These are phyloP conservation scores for Formica exsecta DNA, from an alignment of 1,140 invertebrate species.

Conservation along the genomic window DNA sequence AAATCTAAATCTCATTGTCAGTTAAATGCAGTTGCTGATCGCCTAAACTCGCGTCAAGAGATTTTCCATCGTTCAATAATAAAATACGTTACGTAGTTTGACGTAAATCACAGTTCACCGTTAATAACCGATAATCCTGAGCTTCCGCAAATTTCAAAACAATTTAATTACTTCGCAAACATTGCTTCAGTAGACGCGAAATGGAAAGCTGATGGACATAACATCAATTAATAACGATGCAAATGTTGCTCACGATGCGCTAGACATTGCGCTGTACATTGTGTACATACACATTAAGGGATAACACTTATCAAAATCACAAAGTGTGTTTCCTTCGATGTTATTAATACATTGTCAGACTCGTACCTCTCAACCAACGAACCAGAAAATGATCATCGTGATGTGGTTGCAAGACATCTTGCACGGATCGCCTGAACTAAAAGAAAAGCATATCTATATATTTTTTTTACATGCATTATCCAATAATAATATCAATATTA, in stretches of 20 bases:
- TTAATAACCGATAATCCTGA: slow-evolving; percentile 9
- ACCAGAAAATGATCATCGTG: slow-evolving; percentile 93
- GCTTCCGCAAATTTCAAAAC: slow-evolving; percentile 20
- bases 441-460: background rate
- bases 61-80: background rate
- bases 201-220: background rate
- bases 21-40: background rate
- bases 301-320: slow-evolving; percentile 4
- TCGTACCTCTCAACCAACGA: slow-evolving; percentile 57
- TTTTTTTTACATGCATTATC: background rate
- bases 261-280: background rate
- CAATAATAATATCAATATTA: background rate
- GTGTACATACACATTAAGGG: background rate
- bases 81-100: background rate
- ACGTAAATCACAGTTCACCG: background rate
- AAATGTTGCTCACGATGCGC: background rate
- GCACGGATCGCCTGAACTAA: slow-evolving; percentile 91
- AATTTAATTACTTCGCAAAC: slow-evolving; percentile 18
- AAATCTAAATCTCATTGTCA: background rate
- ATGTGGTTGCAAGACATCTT: slow-evolving; percentile 89
- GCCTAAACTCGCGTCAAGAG: background rate
- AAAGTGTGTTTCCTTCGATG: background rate
- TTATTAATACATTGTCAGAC: slow-evolving; percentile 41
- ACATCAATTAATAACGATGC: background rate
- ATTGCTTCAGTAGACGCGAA: background rate